Conservation (phyloP, 2,113 vertebrate species). For the Eonycteris spelaea region DNA sequence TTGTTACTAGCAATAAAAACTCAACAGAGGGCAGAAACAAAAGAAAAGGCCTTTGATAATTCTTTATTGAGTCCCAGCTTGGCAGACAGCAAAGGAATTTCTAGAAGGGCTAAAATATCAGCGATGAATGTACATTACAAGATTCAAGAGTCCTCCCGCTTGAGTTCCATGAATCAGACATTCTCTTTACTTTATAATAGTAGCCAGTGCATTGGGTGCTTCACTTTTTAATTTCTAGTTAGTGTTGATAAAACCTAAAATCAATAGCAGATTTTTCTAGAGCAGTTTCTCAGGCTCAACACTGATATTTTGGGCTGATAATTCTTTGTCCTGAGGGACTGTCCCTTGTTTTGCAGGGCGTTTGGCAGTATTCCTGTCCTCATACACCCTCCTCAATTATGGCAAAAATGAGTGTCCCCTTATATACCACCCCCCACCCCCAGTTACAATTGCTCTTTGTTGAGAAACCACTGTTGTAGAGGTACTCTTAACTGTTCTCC, state of each 20-base stretch:
- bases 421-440: too few relatives aligned
- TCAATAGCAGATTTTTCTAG: not conserved
- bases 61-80: not conserved
- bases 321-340: not conserved
- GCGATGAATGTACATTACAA: not conserved
- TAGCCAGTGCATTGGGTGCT: not conserved
- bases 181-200: not conserved
- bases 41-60: not conserved
- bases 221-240: not conserved
- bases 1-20: slow-evolving; percentile 17
- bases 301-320: not conserved
- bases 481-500: not conserved
- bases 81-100: not conserved
- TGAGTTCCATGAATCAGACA: not conserved
- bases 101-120: not conserved
- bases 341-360: not conserved
- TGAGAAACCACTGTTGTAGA: not conserved
- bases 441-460: not conserved
- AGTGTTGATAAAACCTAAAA: not conserved
- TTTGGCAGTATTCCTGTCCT: not conserved
- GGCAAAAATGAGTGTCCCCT: not conserved
- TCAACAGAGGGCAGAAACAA: not conserved
- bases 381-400: not conserved
- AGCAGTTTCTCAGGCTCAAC: not conserved
- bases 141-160: not conserved